Conservation (phyloP, 2,797 vertebrate genomes). For the Gastrophryne carolinensis region DNA sequence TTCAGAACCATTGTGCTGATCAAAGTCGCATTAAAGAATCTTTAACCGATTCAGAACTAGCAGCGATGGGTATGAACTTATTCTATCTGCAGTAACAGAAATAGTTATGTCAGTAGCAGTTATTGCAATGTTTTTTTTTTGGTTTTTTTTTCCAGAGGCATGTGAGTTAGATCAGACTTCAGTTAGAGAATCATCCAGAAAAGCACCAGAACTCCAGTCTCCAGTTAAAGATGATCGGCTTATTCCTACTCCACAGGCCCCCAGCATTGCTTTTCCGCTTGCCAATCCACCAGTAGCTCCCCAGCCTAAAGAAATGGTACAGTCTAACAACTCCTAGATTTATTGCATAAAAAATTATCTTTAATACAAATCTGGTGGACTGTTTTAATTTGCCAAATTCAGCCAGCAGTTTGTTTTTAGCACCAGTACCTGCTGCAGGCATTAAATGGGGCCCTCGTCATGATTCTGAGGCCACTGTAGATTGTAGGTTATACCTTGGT, state of each 20-base stretch:
- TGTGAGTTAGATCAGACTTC: constrained; percentile 70
- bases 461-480: too few species aligned
- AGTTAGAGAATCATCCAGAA: constrained; percentile 57
- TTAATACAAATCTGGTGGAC: not conserved
- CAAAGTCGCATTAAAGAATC: constrained; percentile 66
- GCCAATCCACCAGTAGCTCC: constrained; percentile 80
- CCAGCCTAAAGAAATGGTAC: constrained; percentile 71
- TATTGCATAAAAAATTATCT: too few species aligned
- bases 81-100: not conserved
- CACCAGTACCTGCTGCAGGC: too few species aligned
- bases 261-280: constrained; percentile 83
- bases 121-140: not conserved
- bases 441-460: too few species aligned
- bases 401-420: too few species aligned
- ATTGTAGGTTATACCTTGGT: too few species aligned
- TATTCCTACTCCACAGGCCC: constrained; percentile 80
- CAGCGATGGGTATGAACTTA: constrained; percentile 76
- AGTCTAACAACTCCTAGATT: too few species aligned
- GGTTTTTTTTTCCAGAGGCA: constrained; percentile 64
- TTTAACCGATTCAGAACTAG: constrained; percentile 78
- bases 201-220: constrained; percentile 58
- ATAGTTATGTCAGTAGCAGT: not conserved
- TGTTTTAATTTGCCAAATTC: not conserved
- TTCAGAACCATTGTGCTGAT: constrained; percentile 55
- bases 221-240: constrained; percentile 59